Evolutionary conservation across 1,140 invertebrate genomes (phyloP).

Genomic region (Papilio machaon): DNA sequence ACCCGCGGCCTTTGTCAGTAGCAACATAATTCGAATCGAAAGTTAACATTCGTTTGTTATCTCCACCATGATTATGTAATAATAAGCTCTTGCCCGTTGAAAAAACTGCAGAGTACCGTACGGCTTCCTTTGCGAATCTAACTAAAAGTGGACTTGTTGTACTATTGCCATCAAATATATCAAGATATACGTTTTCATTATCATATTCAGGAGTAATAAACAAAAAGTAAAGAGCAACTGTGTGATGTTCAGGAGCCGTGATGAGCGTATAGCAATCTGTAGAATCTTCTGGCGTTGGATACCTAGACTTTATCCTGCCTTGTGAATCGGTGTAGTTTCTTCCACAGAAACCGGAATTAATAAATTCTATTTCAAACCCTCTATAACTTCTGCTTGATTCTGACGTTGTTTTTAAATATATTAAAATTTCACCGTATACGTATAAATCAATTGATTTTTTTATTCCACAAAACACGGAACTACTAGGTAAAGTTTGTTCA

Average conservation of each 20-base stretch:
- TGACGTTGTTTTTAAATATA: slow-evolving; percentile 61
- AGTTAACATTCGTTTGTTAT: slow-evolving; percentile 50
- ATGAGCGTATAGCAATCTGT: slow-evolving; percentile 83
- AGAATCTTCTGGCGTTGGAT: slow-evolving; percentile 55
- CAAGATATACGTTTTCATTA: slow-evolving; percentile 52
- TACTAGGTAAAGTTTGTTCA: slow-evolving; percentile 56
- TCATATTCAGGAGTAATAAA: slow-evolving; percentile 48
- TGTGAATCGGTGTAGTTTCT: slow-evolving; percentile 86
- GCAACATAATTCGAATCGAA: slow-evolving; percentile 87
- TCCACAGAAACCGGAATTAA: slow-evolving; percentile 80
- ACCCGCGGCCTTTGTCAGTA: slow-evolving; percentile 86
- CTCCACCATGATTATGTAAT: slow-evolving; percentile 75
- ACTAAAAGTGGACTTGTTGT: slow-evolving; percentile 69
- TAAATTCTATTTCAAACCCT: slow-evolving; percentile 66
- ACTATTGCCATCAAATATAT: slow-evolving; percentile 83
- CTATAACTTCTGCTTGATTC: slow-evolving; percentile 48
- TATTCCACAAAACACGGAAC: slow-evolving; percentile 54
- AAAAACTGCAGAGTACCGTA: slow-evolving; percentile 71
- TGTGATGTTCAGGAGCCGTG: slow-evolving; percentile 82
- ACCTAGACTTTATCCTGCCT: slow-evolving; percentile 83
- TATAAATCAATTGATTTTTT: slow-evolving; percentile 65
- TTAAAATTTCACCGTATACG: slow-evolving; percentile 52
- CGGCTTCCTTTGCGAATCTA: slow-evolving; percentile 65
- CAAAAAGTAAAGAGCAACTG: slow-evolving; percentile 83
- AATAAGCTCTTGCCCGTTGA: slow-evolving; percentile 85